A percentile compares a stretch with the other conserved stretches of the same genome.
Evolutionary conservation across 2,888 invertebrate genomes (phyloP).

Genomic region (Platycheirus albimanus): DNA sequence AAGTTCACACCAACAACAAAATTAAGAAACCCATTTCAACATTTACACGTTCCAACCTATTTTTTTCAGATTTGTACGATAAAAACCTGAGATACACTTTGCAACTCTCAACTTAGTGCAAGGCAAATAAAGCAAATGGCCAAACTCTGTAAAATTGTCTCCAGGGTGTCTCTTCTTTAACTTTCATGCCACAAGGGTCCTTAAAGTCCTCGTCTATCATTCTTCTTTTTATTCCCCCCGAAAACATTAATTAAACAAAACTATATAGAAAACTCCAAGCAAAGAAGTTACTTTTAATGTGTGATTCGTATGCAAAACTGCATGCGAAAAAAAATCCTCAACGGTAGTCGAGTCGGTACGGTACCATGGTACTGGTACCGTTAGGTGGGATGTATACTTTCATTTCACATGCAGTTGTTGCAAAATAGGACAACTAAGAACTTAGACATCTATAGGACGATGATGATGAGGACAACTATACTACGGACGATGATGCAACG

Average conservation of each 20-base stretch:
- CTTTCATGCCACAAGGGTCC: constrained; percentile 13
- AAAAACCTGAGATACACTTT: constrained; percentile 19
- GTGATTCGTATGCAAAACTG: constrained; percentile 72
- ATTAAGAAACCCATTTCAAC: too few relatives aligned
- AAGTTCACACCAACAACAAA: not conserved
- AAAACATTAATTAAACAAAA: constrained; percentile 71
- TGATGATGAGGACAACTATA: not conserved
- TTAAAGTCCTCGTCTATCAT: not conserved
- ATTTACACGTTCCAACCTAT: not conserved
- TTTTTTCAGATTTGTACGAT: constrained; percentile 8
- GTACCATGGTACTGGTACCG: constrained; percentile 57
- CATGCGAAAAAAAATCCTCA: constrained; percentile 59
- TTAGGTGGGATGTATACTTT: constrained; percentile 6
- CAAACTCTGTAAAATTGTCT: constrained; percentile 37
- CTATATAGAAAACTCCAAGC: constrained; percentile 51
- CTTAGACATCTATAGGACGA: constrained; percentile 26
- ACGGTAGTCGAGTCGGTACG: too few relatives aligned
- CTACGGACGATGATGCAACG: not conserved
- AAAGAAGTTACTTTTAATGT: constrained; percentile 70
- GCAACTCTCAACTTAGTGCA: constrained; percentile 32
- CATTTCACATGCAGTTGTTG: constrained; percentile 42
- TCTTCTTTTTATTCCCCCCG: not conserved
- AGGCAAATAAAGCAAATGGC: constrained; percentile 55
- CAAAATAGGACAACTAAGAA: constrained; percentile 31
- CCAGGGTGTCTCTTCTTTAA: constrained; percentile 8